phyloP scores from a whole-genome alignment of 1,140 invertebrate genomes.

The Mesaphorura yosii region DNA sequence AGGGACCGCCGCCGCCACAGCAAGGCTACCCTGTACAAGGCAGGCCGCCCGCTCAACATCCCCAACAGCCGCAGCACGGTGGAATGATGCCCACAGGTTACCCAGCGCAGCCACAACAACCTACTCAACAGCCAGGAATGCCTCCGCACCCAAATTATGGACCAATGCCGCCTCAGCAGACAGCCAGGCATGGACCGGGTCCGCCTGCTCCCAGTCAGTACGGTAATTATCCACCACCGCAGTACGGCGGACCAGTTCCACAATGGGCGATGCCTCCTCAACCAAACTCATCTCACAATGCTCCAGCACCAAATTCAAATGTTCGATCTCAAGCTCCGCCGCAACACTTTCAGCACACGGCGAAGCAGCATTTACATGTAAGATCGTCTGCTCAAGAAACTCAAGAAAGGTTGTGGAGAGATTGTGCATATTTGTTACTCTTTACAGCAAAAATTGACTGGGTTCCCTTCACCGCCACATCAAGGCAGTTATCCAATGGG shows the following conservation, averaged over 20 bases:
- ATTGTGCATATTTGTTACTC: conserved; percentile 9
- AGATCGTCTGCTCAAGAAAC: conserved; percentile 19
- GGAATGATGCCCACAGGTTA: conserved; percentile 22
- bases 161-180: conserved; percentile 21
- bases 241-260: conserved; percentile 18
- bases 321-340: conserved; percentile 33
- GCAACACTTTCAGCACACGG: conserved; percentile 54
- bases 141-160: conserved; percentile 20
- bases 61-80: conserved; percentile 15
- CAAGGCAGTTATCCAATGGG: conserved; percentile 41
- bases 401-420: conserved; percentile 28
- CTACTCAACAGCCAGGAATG: conserved; percentile 17
- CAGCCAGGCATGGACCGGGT: no score
- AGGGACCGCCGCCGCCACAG: no score
- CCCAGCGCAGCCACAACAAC: conserved; percentile 15
- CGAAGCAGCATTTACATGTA: conserved; percentile 49
- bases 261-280: conserved; percentile 27
- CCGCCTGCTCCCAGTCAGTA: conserved; percentile 16
- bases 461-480: conserved; percentile 42
- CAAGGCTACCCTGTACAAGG: no score
- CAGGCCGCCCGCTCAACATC: background rate
- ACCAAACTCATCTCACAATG: conserved; percentile 11
- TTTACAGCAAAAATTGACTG: conserved; percentile 48
- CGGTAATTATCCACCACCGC: conserved; percentile 18
- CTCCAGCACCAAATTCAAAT: conserved; percentile 27